Conservation (phyloP, 23 tunicate species). For the Pegea sp. region DNA sequence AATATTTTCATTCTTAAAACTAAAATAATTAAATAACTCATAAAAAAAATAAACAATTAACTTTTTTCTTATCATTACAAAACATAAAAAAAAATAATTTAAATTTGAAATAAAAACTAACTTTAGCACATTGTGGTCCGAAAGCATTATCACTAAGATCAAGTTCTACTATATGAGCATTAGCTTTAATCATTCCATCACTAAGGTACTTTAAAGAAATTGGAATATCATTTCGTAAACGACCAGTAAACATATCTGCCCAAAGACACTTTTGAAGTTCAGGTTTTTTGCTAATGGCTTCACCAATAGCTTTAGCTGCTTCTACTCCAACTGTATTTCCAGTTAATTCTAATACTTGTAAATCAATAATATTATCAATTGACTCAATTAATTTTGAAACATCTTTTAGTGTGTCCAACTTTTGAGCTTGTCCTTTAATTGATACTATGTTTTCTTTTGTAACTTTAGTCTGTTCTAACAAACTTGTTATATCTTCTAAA, state of each 20-base stretch:
- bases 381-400: conserved; percentile 45
- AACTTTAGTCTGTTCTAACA: too few species aligned
- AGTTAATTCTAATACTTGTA: conserved; percentile 43
- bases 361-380: conserved; percentile 21
- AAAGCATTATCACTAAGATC: conserved; percentile 85
- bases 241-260: conserved; percentile 80
- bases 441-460: not conserved
- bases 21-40: too few species aligned
- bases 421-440: not conserved
- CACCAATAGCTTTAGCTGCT: conserved; percentile 46
- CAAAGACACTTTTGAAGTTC: conserved; percentile 70
- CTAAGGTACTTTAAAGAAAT: conserved; percentile 34
- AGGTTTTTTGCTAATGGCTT: conserved; percentile 10
- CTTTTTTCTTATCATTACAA: too few species aligned
- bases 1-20: too few species aligned
- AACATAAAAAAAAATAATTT: too few species aligned
- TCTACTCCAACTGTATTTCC: conserved; percentile 77
- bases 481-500: too few species aligned
- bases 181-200: conserved; percentile 34
- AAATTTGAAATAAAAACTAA: conserved; percentile 5
- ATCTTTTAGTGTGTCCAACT: conserved; percentile 24
- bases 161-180: conserved; percentile 45
- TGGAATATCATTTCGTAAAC: conserved; percentile 63
- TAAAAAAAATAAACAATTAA: too few species aligned
- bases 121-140: conserved; percentile 58